Evolutionary conservation across 2,113 vertebrate genomes (phyloP).

Genomic region (Maccullochella peelii): DNA sequence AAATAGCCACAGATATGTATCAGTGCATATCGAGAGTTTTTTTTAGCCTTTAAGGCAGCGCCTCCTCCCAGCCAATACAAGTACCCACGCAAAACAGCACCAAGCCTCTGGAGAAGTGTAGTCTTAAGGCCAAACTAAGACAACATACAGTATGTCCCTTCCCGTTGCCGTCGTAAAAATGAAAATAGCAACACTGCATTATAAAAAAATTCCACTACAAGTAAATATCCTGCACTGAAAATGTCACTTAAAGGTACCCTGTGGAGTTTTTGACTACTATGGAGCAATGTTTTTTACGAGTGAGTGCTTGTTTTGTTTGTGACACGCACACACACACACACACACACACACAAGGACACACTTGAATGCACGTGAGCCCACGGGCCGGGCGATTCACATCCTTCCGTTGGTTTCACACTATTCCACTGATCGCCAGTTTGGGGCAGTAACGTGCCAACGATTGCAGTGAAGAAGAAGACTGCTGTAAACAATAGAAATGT

Average conservation of each 20-base stretch:
- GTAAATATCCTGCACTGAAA: not conserved
- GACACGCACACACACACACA: not conserved
- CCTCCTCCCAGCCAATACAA: not conserved
- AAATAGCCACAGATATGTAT: slow-evolving; percentile 17
- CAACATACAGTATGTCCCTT: too few species aligned
- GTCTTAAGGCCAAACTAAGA: not conserved
- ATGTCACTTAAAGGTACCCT: not conserved
- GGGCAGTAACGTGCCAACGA: too few species aligned
- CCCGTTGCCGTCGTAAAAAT: not conserved
- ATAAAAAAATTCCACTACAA: not conserved
- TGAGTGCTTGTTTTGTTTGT: too few species aligned
- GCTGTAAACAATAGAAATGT: not conserved
- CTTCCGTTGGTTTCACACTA: too few species aligned
- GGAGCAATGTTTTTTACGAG: too few species aligned
- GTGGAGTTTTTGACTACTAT: not conserved
- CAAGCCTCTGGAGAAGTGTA: not conserved
- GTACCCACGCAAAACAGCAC: not conserved
- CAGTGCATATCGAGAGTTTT: not conserved
- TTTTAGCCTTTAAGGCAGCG: slow-evolving; percentile 17
- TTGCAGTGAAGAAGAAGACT: too few species aligned
- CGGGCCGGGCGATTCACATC: too few species aligned
- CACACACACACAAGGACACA: not conserved
- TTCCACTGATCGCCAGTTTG: too few species aligned
- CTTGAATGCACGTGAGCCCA: too few species aligned
- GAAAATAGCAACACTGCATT: not conserved